phyloP scores from a whole-genome alignment of 2,113 vertebrate species.

The Dolichotis patagonum region DNA sequence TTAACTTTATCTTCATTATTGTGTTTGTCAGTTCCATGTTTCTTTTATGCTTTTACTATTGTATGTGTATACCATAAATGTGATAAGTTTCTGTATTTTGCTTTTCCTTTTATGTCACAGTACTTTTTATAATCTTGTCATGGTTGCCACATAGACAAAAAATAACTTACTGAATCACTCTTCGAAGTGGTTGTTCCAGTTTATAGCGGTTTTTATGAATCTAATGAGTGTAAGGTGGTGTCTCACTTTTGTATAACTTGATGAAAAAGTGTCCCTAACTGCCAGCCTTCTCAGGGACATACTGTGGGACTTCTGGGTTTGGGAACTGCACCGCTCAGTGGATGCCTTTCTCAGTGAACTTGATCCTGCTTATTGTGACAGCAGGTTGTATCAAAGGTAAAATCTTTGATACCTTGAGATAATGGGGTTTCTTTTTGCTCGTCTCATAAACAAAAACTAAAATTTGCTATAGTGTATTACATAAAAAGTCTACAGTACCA shows the following conservation, averaged over 20 bases:
- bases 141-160: not conserved
- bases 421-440: not conserved
- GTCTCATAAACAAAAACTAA: constrained; percentile 12
- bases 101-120: not conserved
- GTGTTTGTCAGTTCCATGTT: not conserved
- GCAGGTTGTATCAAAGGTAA: not conserved
- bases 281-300: not conserved
- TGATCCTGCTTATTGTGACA: not conserved
- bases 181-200: not conserved
- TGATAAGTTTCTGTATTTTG: not conserved
- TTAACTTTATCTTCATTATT: not conserved
- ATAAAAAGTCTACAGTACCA: not conserved
- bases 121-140: constrained; percentile 31
- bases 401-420: constrained; percentile 9
- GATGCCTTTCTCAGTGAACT: not conserved
- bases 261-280: not conserved
- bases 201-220: constrained; percentile 58
- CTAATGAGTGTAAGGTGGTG: not conserved
- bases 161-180: not conserved
- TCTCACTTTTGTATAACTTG: constrained; percentile 7
- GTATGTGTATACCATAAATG: not conserved
- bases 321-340: not conserved
- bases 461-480: not conserved
- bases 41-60: constrained; percentile 26
- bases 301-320: not conserved